Evolutionary conservation across 1,140 invertebrate genomes (phyloP), one percentile per base, ranked within the genome.

Genomic region (Branchinecta lindahli): DNA sequence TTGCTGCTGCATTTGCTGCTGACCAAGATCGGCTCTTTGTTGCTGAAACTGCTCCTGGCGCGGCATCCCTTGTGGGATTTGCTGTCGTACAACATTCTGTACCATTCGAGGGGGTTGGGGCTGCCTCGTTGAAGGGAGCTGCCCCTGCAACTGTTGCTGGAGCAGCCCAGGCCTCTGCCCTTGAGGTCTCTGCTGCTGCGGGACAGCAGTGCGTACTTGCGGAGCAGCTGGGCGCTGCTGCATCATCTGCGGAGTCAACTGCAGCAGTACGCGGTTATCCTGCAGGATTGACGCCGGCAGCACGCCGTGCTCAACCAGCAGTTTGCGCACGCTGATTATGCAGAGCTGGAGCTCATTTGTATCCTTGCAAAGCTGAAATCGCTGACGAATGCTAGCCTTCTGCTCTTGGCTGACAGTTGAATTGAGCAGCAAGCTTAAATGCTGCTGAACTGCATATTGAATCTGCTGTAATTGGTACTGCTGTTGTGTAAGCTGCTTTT

Each of bases 401-500:
- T 61, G 52, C 52, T 61, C 52, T 15, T 61, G 12, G 18, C 52
- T 61, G 18, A 61, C 18, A 15, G 2, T 12, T 15, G 52, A 61
- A 20, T 61, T 61, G 12, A 20, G 12, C 52, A 61, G 18, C 52
- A 61, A 6, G 52, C 52, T 61, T 61, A 61, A 20, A 61, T 61
- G 52, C 18, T 61, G 52, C 6, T 61, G 52, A 3, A 61, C 52
- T 15, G 52, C 52, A 61, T 15, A 20, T 6, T 61, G 52, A 61
- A 61, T 61, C 18, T 61, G 52, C 18, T 61, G 52, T 61, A 61
- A 61, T 12, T 61, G 52, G 52, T 61, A 61, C 52, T 61, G 52
- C 18, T 61, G 52, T 20, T 12, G 52, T 20, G 52, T 61, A 15
- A 61, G 18, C 18, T 61, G 52, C 52, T 61, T 61, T 61, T 61